Percentiles rank a stretch among this genome's conserved stretches.
Conservation (phyloP, 2,888 invertebrate species). For the Scotopteryx bipunctaria region DNA sequence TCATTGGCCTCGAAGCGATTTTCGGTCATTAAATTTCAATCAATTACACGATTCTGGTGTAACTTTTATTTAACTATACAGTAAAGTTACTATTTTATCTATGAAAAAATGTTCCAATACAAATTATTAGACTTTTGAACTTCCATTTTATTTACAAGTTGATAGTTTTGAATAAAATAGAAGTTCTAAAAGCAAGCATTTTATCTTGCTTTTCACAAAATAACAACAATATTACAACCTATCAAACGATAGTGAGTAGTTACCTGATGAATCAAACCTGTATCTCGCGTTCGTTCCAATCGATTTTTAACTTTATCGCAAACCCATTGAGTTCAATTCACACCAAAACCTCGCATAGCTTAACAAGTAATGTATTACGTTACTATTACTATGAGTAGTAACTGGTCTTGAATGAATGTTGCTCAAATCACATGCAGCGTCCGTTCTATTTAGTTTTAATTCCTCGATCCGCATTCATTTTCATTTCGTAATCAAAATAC, state of each 20-base stretch:
- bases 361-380: constrained; percentile 23
- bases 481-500: constrained; percentile 36
- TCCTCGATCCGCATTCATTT: constrained; percentile 47
- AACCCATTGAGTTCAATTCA: constrained; percentile 1
- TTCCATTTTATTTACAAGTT: too few species aligned
- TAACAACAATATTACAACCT: too few species aligned
- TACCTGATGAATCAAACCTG: background rate
- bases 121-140: too few species aligned
- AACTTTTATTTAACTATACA: background rate
- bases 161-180: too few species aligned
- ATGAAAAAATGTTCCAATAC: too few species aligned
- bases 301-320: constrained; percentile 1
- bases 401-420: constrained; percentile 45
- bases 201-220: too few species aligned
- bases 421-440: constrained; percentile 41
- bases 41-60: constrained; percentile 21
- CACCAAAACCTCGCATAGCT: background rate
- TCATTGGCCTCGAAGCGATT: constrained; percentile 50
- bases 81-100: too few species aligned
- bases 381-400: constrained; percentile 39
- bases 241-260: too few species aligned
- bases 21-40: constrained; percentile 34
- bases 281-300: background rate
- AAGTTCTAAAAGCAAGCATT: too few species aligned
- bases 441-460: constrained; percentile 46